Evolutionary conservation across 1,140 invertebrate genomes (phyloP), one percentile per base, ranked within the genome.

Genomic region (Bursaphelenchus mucronatus): DNA sequence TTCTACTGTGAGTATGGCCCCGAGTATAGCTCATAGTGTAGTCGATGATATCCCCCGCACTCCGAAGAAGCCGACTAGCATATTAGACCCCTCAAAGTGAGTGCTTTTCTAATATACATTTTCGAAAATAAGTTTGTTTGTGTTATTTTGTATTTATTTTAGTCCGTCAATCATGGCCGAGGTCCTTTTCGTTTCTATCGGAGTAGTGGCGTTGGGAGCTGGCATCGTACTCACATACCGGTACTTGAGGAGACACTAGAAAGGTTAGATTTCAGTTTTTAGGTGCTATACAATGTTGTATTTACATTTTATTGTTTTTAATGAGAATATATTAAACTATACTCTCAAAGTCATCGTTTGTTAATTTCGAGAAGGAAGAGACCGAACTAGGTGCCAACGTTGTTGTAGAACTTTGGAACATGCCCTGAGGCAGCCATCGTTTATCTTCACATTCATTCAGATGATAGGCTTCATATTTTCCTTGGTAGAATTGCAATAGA

Each of bases 41-140:
- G 54, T 71, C 8, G 69, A 70, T 52, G 68, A 71, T 51, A 57
- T 71, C 21, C 69, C 69, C 45, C 39, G 63, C 17, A 71, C 69
- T 44, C 69, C 69, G 30, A 70, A 69, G 30, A 70, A 65, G 46
- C 69, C 69, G 8, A n/a, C 55, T 0, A 49, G 68, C 39, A 15
- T 71, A 11, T 53, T 71, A 44, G 69, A 71, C 50, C 69, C 69
- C 1, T 52, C 54, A 39, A 71, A 64, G 69, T 71, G 15, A 43
- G 41, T 58, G 55, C 53, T 70, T 53, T 69, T 54, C 49, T 21
- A n/a, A 40, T 21, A 46, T 58, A 30, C 15, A 13, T 11, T 39
- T 19, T 15, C 6, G 30, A 17, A 19, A 15, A n/a, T 13, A 5
- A n/a, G 21, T 40, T 41, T 7, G 41, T 45, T 61, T 52, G 15